Percentiles rank a stretch among this genome's conserved stretches.
These are phyloP conservation scores for Illadopsis cleaveri DNA, from an alignment of 2,113 vertebrate genomes.

Conservation along the genomic window DNA sequence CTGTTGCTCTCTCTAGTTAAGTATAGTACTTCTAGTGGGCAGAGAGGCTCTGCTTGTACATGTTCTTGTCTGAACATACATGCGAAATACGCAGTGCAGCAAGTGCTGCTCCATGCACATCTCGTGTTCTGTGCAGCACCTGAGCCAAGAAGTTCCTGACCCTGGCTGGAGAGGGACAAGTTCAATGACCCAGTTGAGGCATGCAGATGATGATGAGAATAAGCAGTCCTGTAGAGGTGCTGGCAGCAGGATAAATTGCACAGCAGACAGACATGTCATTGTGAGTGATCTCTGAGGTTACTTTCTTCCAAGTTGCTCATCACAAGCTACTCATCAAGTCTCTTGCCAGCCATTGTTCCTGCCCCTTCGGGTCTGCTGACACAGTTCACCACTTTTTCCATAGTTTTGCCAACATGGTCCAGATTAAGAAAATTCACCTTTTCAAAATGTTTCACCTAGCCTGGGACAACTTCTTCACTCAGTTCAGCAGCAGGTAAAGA, in stretches of 20 bases:
- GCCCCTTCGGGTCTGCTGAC: neutral
- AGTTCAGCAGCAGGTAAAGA: neutral
- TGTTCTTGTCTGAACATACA: neutral
- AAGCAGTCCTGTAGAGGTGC: fast-evolving
- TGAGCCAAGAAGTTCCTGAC: neutral
- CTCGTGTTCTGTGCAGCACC: neutral
- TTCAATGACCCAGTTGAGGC: neutral
- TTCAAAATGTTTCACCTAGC: neutral
- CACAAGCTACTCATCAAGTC: neutral
- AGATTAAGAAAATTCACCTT: neutral
- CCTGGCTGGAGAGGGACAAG: neutral
- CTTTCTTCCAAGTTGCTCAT: neutral
- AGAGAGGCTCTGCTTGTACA: neutral
- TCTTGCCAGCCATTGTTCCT: neutral
- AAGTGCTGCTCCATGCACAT: neutral
- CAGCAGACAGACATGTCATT: neutral
- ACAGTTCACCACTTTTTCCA: neutral
- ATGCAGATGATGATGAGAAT: neutral
- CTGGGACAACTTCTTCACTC: neutral
- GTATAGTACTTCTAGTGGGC: neutral
- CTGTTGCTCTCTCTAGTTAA: neutral
- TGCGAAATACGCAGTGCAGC: neutral
- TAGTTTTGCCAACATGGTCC: neutral
- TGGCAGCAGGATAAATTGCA: neutral
- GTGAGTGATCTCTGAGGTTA: neutral